phyloP scores from a whole-genome alignment of 2,797 vertebrate species.

The Hypotaenidia philippensis region DNA sequence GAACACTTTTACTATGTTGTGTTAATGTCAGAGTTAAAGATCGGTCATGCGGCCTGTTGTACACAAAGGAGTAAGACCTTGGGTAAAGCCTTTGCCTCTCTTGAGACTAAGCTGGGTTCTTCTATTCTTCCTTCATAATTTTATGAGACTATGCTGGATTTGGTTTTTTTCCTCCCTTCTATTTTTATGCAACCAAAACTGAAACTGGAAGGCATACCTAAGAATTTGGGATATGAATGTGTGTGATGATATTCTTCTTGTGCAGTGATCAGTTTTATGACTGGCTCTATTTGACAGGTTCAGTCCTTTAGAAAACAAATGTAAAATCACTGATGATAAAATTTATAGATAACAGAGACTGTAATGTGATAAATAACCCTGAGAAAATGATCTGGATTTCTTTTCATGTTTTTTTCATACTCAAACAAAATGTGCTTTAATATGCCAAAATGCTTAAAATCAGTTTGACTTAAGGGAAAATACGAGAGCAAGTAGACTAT shows the following conservation, averaged over 20 bases:
- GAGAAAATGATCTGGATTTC: not conserved
- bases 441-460: not conserved
- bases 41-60: not conserved
- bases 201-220: not conserved
- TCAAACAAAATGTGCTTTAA: not conserved
- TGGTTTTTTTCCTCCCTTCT: not conserved
- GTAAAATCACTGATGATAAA: not conserved
- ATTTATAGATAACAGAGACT: not conserved
- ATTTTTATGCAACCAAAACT: not conserved
- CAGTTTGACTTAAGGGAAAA: not conserved
- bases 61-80: not conserved
- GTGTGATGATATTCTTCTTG: not conserved
- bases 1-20: not conserved
- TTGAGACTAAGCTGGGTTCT: not conserved
- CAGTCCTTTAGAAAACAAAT: not conserved
- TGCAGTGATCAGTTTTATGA: not conserved
- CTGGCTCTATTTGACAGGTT: not conserved
- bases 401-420: not conserved
- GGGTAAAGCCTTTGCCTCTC: not conserved
- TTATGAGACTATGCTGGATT: not conserved
- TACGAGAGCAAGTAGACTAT: not conserved
- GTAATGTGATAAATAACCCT: not conserved
- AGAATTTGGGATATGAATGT: not conserved
- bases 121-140: not conserved
- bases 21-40: conserved; percentile 49